Evolutionary conservation across 2,113 vertebrate genomes (phyloP).

Genomic region (Haplotaxodon microlepis): DNA sequence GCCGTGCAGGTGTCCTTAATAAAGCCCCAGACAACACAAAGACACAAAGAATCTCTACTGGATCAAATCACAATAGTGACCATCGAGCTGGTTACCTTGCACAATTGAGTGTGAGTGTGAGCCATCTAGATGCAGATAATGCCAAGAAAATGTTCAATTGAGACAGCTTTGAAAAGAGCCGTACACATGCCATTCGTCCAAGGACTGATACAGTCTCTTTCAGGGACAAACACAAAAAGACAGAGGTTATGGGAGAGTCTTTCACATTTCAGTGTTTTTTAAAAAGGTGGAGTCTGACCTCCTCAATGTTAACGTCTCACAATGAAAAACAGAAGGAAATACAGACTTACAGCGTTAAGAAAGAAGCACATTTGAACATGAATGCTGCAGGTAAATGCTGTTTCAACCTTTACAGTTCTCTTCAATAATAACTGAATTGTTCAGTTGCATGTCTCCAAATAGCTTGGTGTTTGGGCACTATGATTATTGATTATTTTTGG

Average conservation of each 20-base stretch:
- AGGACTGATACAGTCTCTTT: neutral
- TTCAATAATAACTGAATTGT: neutral
- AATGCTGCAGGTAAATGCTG: neutral
- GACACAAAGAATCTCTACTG: neutral
- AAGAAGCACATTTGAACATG: neutral
- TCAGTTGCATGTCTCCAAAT: neutral
- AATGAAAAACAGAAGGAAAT: neutral
- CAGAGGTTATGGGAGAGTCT: neutral
- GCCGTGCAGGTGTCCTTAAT: neutral
- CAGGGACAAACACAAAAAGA: neutral
- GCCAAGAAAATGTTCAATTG: neutral
- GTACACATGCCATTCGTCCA: neutral
- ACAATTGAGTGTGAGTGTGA: neutral
- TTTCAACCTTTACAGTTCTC: neutral
- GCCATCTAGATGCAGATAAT: neutral
- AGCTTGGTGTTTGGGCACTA: neutral
- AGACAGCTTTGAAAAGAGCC: neutral
- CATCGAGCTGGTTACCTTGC: neutral
- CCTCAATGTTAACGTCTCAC: neutral
- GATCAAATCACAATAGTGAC: neutral
- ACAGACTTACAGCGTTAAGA: neutral
- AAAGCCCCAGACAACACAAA: neutral
- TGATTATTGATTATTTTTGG: conserved; percentile 21
- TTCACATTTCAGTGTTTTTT: neutral
- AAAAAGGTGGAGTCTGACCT: neutral